Evolutionary conservation across 1,140 invertebrate species (phyloP), one percentile per base, ranked within the genome.

Genomic region (Nephila pilipes): DNA sequence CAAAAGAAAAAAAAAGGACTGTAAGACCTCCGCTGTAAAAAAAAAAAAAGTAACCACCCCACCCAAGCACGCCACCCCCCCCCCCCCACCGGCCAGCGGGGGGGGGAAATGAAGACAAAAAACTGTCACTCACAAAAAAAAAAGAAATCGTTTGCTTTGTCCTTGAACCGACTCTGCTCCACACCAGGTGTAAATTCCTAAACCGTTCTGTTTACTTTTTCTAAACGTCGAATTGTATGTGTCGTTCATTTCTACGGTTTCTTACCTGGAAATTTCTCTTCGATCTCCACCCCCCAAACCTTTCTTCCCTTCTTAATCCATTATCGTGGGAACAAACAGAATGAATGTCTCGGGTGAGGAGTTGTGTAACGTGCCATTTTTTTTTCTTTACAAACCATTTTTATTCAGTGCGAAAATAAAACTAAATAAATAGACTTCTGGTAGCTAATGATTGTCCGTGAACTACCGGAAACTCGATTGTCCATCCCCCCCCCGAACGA

Each of bases 401-500:
- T 20, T 32, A 57, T 57, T 57, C 83, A 81, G 36, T 20, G 79
- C 20, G 36, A 55, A 81, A 81, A 81, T 81, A 81, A 81, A 81
- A 81, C 36, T 20, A 81, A 46, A 55, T 81, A 25, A 81, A 81
- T 85, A 57, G 54, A 55, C n/a, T 20, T 54, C 16, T 58, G 20
- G 32, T 57, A 63, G 32, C 69, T 79, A 75, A 75, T 79, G 87
- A 89, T 46, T 79, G 87, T 79, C 87, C 87, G 87, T 89, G 87
- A 89, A 89, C 46, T 89, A 89, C 87, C 87, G 87, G 87, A 89
- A 89, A 89, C 65, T 87, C 29, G 38, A 89, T 65, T 25, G 87
- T 57, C 54, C 55, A 32, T 16, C 65, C 65, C 65, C 65, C 79
- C 57, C 20, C 65, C 65, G 29, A 75, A 75, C 18, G 65, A 75